Evolutionary conservation across 2,113 vertebrate genomes (phyloP), one percentile per base, ranked within the genome.

Genomic region (Charadrius vociferus): DNA sequence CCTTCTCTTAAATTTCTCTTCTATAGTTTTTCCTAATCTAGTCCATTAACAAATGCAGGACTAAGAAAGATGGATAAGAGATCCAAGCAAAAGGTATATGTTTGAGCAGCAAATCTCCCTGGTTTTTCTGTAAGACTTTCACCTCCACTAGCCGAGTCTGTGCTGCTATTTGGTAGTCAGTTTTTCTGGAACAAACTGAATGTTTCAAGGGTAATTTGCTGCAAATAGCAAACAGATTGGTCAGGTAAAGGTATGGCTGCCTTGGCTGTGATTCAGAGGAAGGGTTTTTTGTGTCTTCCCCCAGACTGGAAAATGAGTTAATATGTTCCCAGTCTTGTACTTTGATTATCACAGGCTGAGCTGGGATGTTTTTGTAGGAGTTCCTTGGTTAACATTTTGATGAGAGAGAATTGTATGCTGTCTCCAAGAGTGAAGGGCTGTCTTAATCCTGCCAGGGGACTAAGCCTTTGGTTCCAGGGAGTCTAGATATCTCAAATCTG

Each of bases 401-500:
- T 50, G 71, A 21, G 61, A 11, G 67, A 43, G 74, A 82, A 88
- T 78, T 86, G 37, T 20, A 3, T 26, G 62, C 61, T 30, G 49
- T 45, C 47, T 79, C 61, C 7, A 29, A 3, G 79, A 49, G 16
- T 41, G 74, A 56, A 74, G 71, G 75, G 56, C 86, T 86, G 67
- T 27, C 52, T 65, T 81, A 63, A 67, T 91, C 62, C 66, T 83
- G 90, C 88, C 81, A 72, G 18, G 52, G 63, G 16, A 55, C 88
- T 93, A 71, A 96, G 92, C 87, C 86, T 77, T 52, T 86, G 95
- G 88, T 96, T 96, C 96, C 96, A 95, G 91, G 45, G 81, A 86
- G 91, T 95, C 90, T 95, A 81, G 91, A 71, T 95, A 90, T 12
- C 94, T 91, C 89, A 47, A n/a, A 11, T 63, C 50, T 72, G 92